These are phyloP conservation scores for Styela plicata DNA, from an alignment of 23 tunicate genomes.

Conservation along the genomic window DNA sequence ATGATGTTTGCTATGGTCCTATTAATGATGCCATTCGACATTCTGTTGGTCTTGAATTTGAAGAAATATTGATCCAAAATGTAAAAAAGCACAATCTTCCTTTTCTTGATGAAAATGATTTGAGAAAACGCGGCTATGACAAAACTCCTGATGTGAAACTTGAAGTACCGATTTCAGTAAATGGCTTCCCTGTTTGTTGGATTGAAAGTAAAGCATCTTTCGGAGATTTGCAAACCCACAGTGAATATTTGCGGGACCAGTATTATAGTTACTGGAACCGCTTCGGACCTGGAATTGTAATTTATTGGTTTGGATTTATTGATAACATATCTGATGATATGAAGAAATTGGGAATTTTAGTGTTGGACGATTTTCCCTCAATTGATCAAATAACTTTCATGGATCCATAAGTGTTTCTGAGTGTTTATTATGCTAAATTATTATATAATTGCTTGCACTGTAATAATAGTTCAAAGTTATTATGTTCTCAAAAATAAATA, in stretches of 20 bases:
- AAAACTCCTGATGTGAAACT: conserved; percentile 96
- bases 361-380: conserved; percentile 67
- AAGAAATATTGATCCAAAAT: conserved; percentile 38
- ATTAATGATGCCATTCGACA: conserved; percentile 83
- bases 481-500: too few species aligned
- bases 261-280: conserved; percentile 86
- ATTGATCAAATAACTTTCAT: conserved; percentile 8
- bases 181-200: conserved; percentile 86
- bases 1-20: conserved; percentile 76
- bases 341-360: conserved; percentile 39
- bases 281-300: conserved; percentile 96
- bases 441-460: too few species aligned
- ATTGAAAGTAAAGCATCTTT: conserved; percentile 97
- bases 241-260: conserved; percentile 66
- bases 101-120: conserved; percentile 73
- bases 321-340: conserved; percentile 65
- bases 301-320: conserved; percentile 97
- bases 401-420: conserved; percentile 12
- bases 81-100: conserved; percentile 56
- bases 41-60: conserved; percentile 79
- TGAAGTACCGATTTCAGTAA: conserved; percentile 61
- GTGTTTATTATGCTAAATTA: too few species aligned
- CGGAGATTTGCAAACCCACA: conserved; percentile 73
- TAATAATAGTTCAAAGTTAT: too few species aligned
- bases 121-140: conserved; percentile 75